Conservation (phyloP, 2,797 vertebrate species). For the Thunnus albacares region DNA sequence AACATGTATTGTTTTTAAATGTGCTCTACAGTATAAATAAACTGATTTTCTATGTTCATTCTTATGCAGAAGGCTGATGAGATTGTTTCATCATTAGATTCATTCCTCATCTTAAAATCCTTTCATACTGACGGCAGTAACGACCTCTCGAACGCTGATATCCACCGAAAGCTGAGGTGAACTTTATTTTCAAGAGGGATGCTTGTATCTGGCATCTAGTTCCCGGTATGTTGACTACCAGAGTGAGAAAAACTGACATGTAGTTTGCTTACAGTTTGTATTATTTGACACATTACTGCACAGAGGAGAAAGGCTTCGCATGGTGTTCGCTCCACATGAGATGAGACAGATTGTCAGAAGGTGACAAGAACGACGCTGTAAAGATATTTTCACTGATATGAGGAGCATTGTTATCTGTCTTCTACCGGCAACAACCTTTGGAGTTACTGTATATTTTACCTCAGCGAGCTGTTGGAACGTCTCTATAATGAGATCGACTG, state of each 20-base stretch:
- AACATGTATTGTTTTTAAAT: no score
- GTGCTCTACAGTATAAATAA: no score
- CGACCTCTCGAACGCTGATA: no score
- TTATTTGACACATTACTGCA: conserved; percentile 51
- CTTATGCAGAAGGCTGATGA: no score
- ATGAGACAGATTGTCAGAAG: conserved; percentile 52
- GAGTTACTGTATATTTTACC: conserved; percentile 42
- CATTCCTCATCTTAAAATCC: no score
- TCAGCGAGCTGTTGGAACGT: conserved; percentile 46
- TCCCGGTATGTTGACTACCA: conserved; percentile 7
- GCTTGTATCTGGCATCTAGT: neutral
- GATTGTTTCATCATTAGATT: no score
- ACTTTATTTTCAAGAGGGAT: neutral
- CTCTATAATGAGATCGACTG: conserved; percentile 71
- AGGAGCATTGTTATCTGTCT: conserved; percentile 50
- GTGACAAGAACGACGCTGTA: conserved; percentile 39
- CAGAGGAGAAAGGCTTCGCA: conserved; percentile 15
- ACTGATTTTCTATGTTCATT: no score
- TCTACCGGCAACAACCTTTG: conserved; percentile 44
- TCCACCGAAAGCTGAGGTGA: neutral
- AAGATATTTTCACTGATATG: conserved; percentile 54
- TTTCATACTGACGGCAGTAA: neutral
- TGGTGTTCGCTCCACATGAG: conserved; percentile 30
- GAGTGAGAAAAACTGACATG: conserved; percentile 15
- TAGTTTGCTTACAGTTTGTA: conserved; percentile 40